Evolutionary conservation across 1,140 invertebrate species (phyloP).

Genomic region (Lordiphosa stackelbergi): DNA sequence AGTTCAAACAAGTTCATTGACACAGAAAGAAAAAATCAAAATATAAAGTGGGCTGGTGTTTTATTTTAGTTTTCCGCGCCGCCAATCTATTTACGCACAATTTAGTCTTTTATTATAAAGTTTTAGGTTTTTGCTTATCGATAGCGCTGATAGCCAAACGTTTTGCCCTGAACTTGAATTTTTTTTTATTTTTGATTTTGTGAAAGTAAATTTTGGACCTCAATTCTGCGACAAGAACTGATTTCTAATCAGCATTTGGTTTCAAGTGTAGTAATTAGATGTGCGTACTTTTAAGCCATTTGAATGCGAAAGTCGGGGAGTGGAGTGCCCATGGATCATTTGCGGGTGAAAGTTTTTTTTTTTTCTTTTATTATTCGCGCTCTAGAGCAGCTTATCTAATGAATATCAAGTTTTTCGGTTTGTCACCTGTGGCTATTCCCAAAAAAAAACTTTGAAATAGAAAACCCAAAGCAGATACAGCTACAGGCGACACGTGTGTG

Average conservation of each 20-base stretch:
- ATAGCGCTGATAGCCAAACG: constrained; percentile 23
- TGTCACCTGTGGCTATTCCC: constrained; percentile 68
- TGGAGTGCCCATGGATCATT: constrained; percentile 57
- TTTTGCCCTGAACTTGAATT: constrained; percentile 64
- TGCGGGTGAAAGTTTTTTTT: constrained; percentile 62
- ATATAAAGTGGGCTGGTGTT: constrained; percentile 32
- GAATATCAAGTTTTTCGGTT: constrained; percentile 71
- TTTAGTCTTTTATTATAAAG: constrained; percentile 1
- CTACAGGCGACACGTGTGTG: constrained; percentile 51
- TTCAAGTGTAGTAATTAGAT: constrained; percentile 66
- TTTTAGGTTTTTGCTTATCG: constrained; percentile 2
- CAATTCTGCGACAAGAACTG: constrained; percentile 43
- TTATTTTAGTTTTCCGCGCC: constrained; percentile 18
- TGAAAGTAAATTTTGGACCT: constrained; percentile 43
- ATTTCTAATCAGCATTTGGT: constrained; percentile 59
- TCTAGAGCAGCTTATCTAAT: constrained; percentile 61
- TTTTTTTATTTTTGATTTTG: constrained; percentile 36
- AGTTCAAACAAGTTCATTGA: constrained; percentile 69
- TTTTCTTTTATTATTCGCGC: constrained; percentile 51
- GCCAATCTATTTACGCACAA: too few species aligned
- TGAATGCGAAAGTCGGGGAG: constrained; percentile 54
- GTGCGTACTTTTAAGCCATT: constrained; percentile 46
- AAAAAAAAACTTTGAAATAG: constrained; percentile 32
- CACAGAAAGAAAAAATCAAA: constrained; percentile 71
- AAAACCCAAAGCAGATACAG: constrained; percentile 26